Evolutionary conservation across 53 echinoderm and acorn worm genomes (phyloP), one percentile per base, ranked within the genome.

Genomic region (Temnopleurus reevesii): DNA sequence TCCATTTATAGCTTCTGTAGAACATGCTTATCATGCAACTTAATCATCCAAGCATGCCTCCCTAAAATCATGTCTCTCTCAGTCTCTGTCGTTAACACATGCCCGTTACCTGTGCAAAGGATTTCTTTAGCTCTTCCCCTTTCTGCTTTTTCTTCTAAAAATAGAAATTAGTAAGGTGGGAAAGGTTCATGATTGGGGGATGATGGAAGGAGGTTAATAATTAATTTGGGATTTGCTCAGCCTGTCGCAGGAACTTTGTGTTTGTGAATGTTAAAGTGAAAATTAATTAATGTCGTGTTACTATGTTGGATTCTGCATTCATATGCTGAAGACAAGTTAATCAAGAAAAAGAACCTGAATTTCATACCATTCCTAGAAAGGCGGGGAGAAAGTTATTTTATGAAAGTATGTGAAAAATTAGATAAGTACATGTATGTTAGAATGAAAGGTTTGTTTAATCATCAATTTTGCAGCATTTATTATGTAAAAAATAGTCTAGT

Each of bases 101-200:
- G 85, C 85, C 46, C 13, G 46, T 85, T 85, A 85, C 85, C 85
- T 85, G 59, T 41, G 45, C 85, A 36, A 59, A 3, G 7, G 85
- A 59, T 25, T 85, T 85, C 85, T 60, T 85, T 36, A 61, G 60
- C 26, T 85, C 85, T 44, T 85, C 85, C n/a, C 60, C 60, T 18
- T 85, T 85, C 45, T 60, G 59, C 60, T 85, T 85, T 85, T 85
- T 85, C 59, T 85, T 85, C 85, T 85, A 85, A 31, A 76, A 55
- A 83, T 49, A 49, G 51, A 49, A 29, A 79, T 46, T 79, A 49
- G 79, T 71, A n/a, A 71, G 71, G 41, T 71, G 71, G 43, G 41
- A 8, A 41, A 41, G 71, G 71, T 36, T 23, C 15, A 23, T 71
- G 71, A 71, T 43, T 71, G 71, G 71, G 41, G 17, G 18, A 71